Evolutionary conservation across 2,888 invertebrate species (phyloP).

Genomic region (Galerucella calmariensis): DNA sequence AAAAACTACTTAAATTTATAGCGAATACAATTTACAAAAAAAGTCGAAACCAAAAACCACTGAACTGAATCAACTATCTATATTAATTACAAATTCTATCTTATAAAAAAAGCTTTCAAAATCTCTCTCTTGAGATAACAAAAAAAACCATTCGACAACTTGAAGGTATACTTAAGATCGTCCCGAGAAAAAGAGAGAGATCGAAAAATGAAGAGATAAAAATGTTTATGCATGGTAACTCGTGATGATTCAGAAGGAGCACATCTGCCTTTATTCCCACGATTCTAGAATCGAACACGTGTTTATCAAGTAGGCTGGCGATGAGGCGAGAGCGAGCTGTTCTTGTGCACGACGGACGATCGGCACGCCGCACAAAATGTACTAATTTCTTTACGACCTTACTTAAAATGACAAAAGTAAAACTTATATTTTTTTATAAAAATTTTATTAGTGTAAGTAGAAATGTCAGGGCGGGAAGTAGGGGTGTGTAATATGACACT

Average conservation of each 20-base stretch:
- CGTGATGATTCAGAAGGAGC: conserved; percentile 48
- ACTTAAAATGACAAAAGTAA: no score
- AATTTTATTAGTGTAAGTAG: no score
- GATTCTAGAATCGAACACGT: conserved; percentile 59
- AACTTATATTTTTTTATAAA: no score
- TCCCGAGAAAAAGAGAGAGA: conserved; percentile 24
- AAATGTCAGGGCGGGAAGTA: no score
- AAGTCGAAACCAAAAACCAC: not conserved
- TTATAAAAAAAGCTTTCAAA: not conserved
- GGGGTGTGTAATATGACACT: no score
- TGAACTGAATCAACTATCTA: not conserved
- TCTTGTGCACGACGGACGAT: conserved; percentile 40
- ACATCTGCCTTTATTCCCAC: conserved; percentile 65
- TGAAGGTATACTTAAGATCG: conserved; percentile 1
- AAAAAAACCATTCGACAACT: not conserved
- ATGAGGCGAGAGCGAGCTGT: conserved; percentile 48
- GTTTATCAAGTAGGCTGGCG: conserved; percentile 52
- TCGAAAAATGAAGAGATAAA: conserved; percentile 42
- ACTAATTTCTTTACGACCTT: no score
- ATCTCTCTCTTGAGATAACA: not conserved
- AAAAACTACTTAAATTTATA: no score
- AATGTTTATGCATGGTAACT: conserved; percentile 50
- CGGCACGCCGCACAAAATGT: not conserved
- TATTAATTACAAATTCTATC: not conserved
- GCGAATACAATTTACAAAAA: no score